These are phyloP conservation scores for Tonatia bakeri DNA, from an alignment of 2,113 vertebrate genomes.

Conservation along the genomic window DNA sequence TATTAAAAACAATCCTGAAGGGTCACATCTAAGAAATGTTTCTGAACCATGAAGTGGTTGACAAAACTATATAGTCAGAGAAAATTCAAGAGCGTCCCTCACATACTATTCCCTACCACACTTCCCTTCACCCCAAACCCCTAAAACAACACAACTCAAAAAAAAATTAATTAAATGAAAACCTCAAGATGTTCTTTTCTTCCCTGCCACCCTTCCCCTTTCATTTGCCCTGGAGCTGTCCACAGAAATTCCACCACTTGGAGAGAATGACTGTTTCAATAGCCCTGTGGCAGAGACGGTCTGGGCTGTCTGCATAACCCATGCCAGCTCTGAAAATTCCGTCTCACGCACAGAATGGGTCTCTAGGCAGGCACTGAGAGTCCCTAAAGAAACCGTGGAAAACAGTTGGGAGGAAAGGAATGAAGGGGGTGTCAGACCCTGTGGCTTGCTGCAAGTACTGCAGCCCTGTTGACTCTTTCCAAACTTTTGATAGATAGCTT, in stretches of 20 bases:
- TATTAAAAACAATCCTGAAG: constrained; percentile 74
- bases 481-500: background rate
- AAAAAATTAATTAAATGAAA: background rate
- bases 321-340: background rate
- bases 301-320: background rate
- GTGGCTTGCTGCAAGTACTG: background rate
- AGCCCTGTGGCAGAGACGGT: background rate
- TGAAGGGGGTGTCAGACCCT: no score
- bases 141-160: background rate
- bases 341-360: fast-evolving
- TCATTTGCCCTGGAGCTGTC: background rate
- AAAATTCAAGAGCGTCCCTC: background rate
- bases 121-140: background rate
- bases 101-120: no score
- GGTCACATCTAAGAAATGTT: constrained; percentile 42
- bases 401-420: background rate
- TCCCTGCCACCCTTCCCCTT: background rate
- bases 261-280: background rate
- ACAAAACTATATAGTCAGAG: background rate
- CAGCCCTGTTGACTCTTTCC: background rate
- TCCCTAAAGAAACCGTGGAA: background rate
- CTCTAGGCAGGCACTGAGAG: background rate
- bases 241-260: background rate
- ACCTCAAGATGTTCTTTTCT: background rate
- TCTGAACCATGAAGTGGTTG: background rate